Evolutionary conservation across 2,888 invertebrate species (phyloP), one percentile per base, ranked within the genome.

Genomic region (Drosophila peninsularis): DNA sequence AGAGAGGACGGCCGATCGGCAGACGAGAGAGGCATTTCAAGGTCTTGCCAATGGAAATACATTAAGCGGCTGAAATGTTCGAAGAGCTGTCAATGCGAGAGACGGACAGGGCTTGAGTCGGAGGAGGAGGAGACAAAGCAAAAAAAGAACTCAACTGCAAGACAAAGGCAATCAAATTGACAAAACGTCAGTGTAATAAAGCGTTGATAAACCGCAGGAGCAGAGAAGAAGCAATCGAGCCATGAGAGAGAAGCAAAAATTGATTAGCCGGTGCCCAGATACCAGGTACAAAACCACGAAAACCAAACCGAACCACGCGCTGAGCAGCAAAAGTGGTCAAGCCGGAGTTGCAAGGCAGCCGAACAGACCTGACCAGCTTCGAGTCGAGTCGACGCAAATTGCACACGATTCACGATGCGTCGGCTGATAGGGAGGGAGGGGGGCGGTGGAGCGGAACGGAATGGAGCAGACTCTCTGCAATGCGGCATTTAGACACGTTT

Each of bases 81-180:
- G 54, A 47, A 49, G 30, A 62, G 66, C 79, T 68, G 75, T 75
- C 78, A 75, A 61, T 55, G 41, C 44, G 42, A 19, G 34, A 37
- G 57, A 32, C 56, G 34, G 11, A 19, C 45, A 14, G 17, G 5
- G 47, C 47, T 41, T 41, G 21, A 45, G 10, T 45, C 53, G 44
- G 19, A 30, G 5, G n/a, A n/a, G n/a, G n/a, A n/a, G n/a, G n/a
- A n/a, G n/a, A n/a, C n/a, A n/a, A n/a, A n/a, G n/a, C n/a, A n/a
- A n/a, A n/a, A 32, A 2, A 7, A 49, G n/a, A 49, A 54, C 39
- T 41, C 42, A 45, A 50, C 27, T 66, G 73, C 75, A 87, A 90
- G 88, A 89, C 89, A 89, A 89, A 88, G 86, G 89, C 90, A 90
- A 90, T 90, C 90, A 90, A 89, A 90, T 90, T 90, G 90, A 90